Evolutionary conservation across 2,113 vertebrate genomes (phyloP).

Genomic region (Oryzias curvinotus): DNA sequence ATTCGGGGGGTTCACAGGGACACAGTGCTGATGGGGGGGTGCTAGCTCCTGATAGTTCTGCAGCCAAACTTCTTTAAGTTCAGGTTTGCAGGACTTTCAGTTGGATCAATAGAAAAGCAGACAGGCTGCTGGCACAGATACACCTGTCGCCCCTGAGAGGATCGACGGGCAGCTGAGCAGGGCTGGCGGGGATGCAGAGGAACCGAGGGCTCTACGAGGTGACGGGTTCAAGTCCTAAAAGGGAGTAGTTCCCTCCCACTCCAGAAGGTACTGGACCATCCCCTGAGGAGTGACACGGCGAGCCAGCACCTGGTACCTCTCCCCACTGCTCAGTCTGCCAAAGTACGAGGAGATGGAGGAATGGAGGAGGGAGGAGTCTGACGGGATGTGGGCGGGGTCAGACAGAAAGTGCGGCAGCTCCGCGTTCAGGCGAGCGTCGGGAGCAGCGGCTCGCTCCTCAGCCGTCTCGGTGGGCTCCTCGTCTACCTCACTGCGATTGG

Average conservation of each 20-base stretch:
- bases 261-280: constrained; percentile 92
- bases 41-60: neutral
- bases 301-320: constrained; percentile 92
- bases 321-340: constrained; percentile 88
- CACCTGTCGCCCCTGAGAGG: too few relatives aligned
- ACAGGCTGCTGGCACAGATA: too few relatives aligned
- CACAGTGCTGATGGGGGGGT: neutral
- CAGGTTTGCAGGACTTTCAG: too few relatives aligned
- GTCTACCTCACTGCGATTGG: constrained; percentile 71
- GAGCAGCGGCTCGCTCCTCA: constrained; percentile 73
- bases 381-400: constrained; percentile 36
- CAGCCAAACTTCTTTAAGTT: too few relatives aligned
- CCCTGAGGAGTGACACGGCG: constrained; percentile 89
- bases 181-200: constrained; percentile 5
- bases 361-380: constrained; percentile 86
- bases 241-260: constrained; percentile 94
- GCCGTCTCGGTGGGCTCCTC: constrained; percentile 71
- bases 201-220: constrained; percentile 19
- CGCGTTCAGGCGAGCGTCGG: constrained; percentile 70
- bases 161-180: neutral
- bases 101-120: too few relatives aligned
- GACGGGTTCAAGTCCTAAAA: constrained; percentile 70
- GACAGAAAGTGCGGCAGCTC: constrained; percentile 76
- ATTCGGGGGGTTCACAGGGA: neutral
- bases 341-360: constrained; percentile 95